Percentiles rank a stretch among this genome's conserved stretches.
phyloP scores from a whole-genome alignment of 2,888 invertebrate genomes.

The Sinotaia quadrata region DNA sequence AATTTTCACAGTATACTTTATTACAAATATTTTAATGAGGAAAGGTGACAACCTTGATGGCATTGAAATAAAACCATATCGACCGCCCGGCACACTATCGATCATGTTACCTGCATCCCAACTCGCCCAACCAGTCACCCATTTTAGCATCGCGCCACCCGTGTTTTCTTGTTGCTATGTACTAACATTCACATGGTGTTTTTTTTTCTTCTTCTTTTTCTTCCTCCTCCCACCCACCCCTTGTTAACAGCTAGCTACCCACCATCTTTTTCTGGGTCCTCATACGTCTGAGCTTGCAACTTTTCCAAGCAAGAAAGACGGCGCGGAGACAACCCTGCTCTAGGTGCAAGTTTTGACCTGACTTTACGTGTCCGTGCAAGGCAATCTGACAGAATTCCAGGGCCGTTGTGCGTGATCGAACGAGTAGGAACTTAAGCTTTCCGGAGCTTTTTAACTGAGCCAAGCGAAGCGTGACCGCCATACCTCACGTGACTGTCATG shows the following conservation, averaged over 20 bases:
- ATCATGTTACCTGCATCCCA: neutral
- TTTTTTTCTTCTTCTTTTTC: neutral
- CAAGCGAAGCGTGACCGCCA: neutral
- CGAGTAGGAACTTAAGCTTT: neutral
- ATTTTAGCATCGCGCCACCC: neutral
- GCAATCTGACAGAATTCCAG: neutral
- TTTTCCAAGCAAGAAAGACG: neutral
- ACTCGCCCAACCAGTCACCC: neutral
- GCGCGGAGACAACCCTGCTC: conserved; percentile 1
- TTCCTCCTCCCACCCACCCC: neutral
- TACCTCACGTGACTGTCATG: conserved; percentile 23
- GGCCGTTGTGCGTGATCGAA: neutral
- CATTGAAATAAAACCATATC: too few relatives aligned
- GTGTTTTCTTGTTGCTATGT: conserved; percentile 21
- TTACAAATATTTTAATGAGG: too few relatives aligned
- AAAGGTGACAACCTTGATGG: too few relatives aligned
- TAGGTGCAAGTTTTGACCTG: neutral
- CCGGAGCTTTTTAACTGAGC: neutral
- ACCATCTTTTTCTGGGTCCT: conserved; percentile 1
- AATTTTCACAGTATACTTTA: too few relatives aligned
- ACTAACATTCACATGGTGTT: neutral
- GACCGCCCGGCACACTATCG: neutral
- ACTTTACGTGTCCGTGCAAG: neutral
- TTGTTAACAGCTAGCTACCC: neutral
- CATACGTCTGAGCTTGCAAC: neutral